Base-by-base conservation (phyloP, 2,113 vertebrate genomes). In the Phalacrocorax aristotelis region DNA sequence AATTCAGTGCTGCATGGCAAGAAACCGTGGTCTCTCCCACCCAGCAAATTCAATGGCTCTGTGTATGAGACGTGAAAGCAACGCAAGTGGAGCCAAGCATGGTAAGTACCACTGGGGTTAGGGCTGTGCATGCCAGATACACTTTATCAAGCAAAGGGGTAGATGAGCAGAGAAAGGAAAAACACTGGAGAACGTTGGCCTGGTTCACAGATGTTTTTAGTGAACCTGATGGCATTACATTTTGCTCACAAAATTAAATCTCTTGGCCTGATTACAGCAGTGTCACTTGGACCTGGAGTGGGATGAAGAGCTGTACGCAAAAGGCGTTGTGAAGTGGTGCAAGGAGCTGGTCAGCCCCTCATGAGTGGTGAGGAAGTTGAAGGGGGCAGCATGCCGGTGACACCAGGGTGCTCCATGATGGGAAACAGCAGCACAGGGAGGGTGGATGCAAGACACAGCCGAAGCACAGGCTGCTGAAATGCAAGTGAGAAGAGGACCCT, bases 391-490 rank as follows among this genome's bases (percentile, higher is more conserved):
- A 0, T 40, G 2, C 25, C 0, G 1, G 49, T 40, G 44, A 14
- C 70, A 65, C 54, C 1, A 0, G 38, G 15, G 21, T 6, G 55
- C 60, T 89, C 1, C 0, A 3, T n/a, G 72, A 10, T 14, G 30
- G 76, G 34, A 82, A 29, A 11, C 16, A 58, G 57, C 46, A 46
- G 51, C 27, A 10, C 0, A 1, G 64, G 25, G 30, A 74, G 25
- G n/a, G n/a, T 55, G n/a, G 22, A 20, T 7, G 57, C 16, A 30
- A 29, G n/a, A 7, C 46, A 79, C 61, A 66, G 64, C 27, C n/a
- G 16, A 17, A 15, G 2, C 25, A 23, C 22, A n/a, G 58, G 2
- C 40, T 77, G 82, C 2, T 6, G 86, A 65, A 75, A 70, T 29
- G 26, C 13, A 7, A 42, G 25, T 29, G 66, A 42, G 30, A 11